These are phyloP conservation scores for Calephelis nemesis DNA, from an alignment of 1,140 invertebrate genomes.

Conservation along the genomic window DNA sequence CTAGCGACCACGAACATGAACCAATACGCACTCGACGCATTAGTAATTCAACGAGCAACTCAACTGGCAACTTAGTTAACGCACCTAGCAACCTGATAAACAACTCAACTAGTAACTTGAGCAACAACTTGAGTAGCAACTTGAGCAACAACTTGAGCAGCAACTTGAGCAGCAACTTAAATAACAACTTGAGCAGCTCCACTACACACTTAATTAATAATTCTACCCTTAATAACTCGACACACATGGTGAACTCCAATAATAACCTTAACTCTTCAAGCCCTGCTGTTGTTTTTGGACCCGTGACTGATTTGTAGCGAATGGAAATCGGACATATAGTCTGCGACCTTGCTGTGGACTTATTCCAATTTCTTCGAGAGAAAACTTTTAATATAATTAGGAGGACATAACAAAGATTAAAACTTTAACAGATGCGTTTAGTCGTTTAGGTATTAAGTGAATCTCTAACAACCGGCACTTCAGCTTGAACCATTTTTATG, in stretches of 20 bases:
- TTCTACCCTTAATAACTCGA: constrained; percentile 16
- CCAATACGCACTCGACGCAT: constrained; percentile 45
- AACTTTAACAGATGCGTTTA: too few species aligned
- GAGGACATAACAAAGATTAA: neutral
- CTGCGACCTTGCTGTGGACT: constrained; percentile 41
- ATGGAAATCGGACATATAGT: constrained; percentile 43
- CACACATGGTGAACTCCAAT: constrained; percentile 1
- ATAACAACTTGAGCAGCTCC: neutral
- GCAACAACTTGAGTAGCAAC: constrained; percentile 22
- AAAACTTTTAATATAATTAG: constrained; percentile 20
- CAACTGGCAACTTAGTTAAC: constrained; percentile 32
- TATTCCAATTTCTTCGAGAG: constrained; percentile 43
- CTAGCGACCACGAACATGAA: constrained; percentile 63
- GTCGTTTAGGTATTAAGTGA: too few species aligned
- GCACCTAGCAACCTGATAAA: constrained; percentile 23
- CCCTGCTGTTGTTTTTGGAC: constrained; percentile 66
- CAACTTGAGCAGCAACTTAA: constrained; percentile 20
- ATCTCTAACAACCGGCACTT: too few species aligned
- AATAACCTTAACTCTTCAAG: constrained; percentile 7
- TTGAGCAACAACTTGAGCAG: neutral
- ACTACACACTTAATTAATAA: constrained; percentile 4
- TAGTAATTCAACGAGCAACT: constrained; percentile 58
- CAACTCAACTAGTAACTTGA: constrained; percentile 22
- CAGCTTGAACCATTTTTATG: too few species aligned
- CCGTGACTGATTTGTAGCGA: constrained; percentile 77